A percentile compares a stretch with the other conserved stretches of the same genome.
Conservation (phyloP, 2,113 vertebrate genomes). For the Solenodon paradoxus region DNA sequence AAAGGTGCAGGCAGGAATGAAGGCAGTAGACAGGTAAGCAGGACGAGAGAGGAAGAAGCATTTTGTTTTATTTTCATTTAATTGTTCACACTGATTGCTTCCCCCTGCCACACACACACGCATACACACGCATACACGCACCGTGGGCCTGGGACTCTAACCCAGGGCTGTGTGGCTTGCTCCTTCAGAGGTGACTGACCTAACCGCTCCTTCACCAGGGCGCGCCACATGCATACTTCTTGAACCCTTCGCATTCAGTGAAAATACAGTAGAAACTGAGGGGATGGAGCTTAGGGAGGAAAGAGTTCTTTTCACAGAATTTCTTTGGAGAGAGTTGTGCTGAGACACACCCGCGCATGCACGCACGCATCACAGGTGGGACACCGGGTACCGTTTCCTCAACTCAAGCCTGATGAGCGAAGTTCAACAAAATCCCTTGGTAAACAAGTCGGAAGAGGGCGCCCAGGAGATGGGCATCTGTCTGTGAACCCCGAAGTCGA, state of each 20-base stretch:
- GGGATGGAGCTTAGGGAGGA: not conserved
- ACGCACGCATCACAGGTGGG: not conserved
- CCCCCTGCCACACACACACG: too few species aligned
- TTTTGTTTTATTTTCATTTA: too few species aligned
- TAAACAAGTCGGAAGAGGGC: not conserved
- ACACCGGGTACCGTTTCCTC: not conserved
- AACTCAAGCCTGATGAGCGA: not conserved
- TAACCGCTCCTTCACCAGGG: too few species aligned
- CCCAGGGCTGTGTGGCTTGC: too few species aligned
- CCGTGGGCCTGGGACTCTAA: too few species aligned
- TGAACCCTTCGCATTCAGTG: not conserved
- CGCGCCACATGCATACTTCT: too few species aligned
- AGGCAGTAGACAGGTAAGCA: too few species aligned
- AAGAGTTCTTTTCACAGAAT: not conserved
- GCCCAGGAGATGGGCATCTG: not conserved
- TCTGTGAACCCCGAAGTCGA: not conserved
- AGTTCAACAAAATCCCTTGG: not conserved
- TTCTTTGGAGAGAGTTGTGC: not conserved
- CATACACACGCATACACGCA: too few species aligned
- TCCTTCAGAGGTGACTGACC: too few species aligned
- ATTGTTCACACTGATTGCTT: too few species aligned
- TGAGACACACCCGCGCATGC: not conserved
- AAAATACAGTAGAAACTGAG: not conserved
- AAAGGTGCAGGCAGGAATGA: too few species aligned
- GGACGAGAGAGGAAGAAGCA: too few species aligned